These are phyloP conservation scores for Clostera curtula DNA, from an alignment of 2,888 invertebrate genomes.

Conservation along the genomic window DNA sequence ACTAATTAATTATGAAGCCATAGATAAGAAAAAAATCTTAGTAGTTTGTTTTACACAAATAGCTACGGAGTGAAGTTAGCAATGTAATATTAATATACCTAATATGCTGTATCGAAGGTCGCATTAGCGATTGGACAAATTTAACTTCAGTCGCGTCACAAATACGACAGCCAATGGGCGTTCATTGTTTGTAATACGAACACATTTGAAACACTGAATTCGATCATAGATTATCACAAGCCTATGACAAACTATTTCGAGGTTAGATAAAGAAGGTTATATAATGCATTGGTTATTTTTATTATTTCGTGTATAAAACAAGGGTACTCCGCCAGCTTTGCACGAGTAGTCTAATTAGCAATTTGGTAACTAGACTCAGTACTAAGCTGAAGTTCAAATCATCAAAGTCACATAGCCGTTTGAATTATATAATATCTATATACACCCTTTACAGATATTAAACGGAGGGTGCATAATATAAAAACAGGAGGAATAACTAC, in stretches of 20 bases:
- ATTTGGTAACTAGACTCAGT: too few relatives aligned
- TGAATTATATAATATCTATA: too few relatives aligned
- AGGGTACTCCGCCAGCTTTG: too few relatives aligned
- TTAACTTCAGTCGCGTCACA: slow-evolving; percentile 23
- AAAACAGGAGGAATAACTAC: too few relatives aligned
- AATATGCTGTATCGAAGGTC: slow-evolving; percentile 30
- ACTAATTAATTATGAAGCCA: too few relatives aligned
- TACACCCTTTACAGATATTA: too few relatives aligned
- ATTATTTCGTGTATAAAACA: too few relatives aligned
- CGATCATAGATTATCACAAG: slow-evolving; percentile 18
- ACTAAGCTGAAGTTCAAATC: too few relatives aligned
- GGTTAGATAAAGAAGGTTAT: not conserved
- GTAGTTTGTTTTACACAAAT: slow-evolving; percentile 2
- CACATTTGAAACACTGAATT: slow-evolving; percentile 25
- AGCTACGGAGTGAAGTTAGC: slow-evolving; percentile 14
- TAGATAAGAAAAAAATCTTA: slow-evolving; percentile 3
- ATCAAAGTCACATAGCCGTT: too few relatives aligned
- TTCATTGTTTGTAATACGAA: slow-evolving; percentile 19
- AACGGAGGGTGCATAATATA: too few relatives aligned
- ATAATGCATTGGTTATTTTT: too few relatives aligned
- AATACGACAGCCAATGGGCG: slow-evolving; percentile 22
- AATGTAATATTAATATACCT: slow-evolving; percentile 17
- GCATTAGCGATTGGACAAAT: slow-evolving; percentile 28
- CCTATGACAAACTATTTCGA: slow-evolving; percentile 5
- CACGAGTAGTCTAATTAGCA: too few relatives aligned